Conservation (phyloP, 2,797 vertebrate genomes). For the Onychomys arenicola region DNA sequence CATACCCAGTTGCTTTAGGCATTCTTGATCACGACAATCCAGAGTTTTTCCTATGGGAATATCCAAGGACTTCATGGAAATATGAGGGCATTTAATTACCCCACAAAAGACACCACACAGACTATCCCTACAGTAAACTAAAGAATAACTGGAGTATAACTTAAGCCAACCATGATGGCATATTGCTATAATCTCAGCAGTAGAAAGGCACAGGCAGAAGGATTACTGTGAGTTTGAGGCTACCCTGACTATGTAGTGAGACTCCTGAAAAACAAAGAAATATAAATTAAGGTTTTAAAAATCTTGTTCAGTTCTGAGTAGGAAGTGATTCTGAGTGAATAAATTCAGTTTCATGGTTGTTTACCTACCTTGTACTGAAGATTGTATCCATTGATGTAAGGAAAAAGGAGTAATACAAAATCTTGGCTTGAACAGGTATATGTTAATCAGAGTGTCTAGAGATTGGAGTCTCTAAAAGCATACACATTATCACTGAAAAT, state of each 20-base stretch:
- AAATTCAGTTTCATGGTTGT: conserved; percentile 5
- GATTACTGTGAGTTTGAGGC: neutral
- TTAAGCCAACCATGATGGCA: neutral
- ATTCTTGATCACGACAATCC: neutral
- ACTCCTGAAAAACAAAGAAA: neutral
- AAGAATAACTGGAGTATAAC: neutral
- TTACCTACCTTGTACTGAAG: neutral
- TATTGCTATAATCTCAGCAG: neutral
- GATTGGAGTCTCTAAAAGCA: neutral
- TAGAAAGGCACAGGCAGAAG: neutral
- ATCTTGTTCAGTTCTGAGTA: neutral
- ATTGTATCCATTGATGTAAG: neutral
- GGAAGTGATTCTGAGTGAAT: neutral
- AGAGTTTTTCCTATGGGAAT: conserved; percentile 38
- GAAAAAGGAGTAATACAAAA: conserved; percentile 28
- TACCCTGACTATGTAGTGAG: neutral
- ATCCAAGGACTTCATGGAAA: conserved; percentile 1
- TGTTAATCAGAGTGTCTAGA: neutral
- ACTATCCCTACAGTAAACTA: neutral
- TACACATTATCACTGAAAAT: neutral
- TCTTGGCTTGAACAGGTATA: neutral
- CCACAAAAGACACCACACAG: neutral
- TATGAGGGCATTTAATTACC: neutral
- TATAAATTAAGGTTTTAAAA: neutral
- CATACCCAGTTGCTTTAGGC: neutral